phyloP scores from a whole-genome alignment of 2,888 invertebrate genomes.

The Drosophila fulvimacula region DNA sequence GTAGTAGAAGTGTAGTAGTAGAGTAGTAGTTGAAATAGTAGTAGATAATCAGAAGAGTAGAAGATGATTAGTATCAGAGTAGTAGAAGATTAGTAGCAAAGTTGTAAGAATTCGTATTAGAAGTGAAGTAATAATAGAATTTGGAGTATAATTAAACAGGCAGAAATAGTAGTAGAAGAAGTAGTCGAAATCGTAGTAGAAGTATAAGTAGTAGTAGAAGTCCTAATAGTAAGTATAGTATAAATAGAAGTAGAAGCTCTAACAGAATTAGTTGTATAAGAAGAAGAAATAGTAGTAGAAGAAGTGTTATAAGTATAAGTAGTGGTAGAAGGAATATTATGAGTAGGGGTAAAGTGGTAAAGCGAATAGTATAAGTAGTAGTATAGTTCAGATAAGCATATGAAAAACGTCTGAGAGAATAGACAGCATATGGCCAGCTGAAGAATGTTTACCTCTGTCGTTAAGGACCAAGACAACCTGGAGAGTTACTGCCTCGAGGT shows the following conservation, averaged over 20 bases:
- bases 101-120: neutral
- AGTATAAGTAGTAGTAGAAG: neutral
- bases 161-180: neutral
- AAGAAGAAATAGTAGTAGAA: neutral
- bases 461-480: neutral
- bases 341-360: no score
- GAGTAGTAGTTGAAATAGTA: neutral
- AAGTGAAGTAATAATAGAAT: no score
- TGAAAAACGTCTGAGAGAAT: fast-evolving
- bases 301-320: neutral
- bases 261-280: neutral
- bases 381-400: neutral
- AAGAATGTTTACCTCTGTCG: neutral
- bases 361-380: neutral
- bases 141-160: no score
- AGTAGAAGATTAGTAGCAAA: neutral
- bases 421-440: neutral
- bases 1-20: neutral
- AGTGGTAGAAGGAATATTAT: neutral
- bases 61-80: no score
- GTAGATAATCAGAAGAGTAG: neutral
- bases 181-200: neutral
- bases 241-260: no score
- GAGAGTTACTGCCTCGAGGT: neutral
- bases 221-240: neutral